phyloP scores from a whole-genome alignment of 2,888 invertebrate species.

The Pocota personata region DNA sequence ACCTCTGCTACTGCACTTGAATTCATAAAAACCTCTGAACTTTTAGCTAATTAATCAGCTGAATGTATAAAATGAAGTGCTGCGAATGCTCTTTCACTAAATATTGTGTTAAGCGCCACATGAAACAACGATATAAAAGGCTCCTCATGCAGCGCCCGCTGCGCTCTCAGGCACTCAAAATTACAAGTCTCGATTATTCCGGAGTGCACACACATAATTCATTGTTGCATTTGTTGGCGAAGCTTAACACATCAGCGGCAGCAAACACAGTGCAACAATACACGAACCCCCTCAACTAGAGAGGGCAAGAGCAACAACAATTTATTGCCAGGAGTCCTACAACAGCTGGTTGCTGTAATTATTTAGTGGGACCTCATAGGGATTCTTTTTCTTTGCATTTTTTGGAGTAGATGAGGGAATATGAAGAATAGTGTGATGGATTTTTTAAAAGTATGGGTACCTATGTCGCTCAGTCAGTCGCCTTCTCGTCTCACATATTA shows the following conservation, averaged over 20 bases:
- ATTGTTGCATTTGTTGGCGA: slow-evolving; percentile 66
- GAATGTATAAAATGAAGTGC: slow-evolving; percentile 44
- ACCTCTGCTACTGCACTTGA: slow-evolving; percentile 18
- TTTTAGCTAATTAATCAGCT: slow-evolving; percentile 53
- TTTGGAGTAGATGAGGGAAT: not conserved
- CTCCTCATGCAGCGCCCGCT: not conserved
- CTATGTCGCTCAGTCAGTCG: not conserved
- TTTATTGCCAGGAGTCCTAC: slow-evolving; percentile 52
- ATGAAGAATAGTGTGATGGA: not conserved
- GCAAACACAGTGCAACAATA: slow-evolving; percentile 18
- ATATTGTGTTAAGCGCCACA: slow-evolving; percentile 62
- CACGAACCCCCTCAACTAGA: not conserved
- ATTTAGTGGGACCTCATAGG: slow-evolving; percentile 46
- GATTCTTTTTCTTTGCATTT: slow-evolving; percentile 8
- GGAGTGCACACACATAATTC: slow-evolving; percentile 66
- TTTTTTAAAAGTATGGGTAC: not conserved
- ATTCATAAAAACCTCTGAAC: slow-evolving; percentile 9
- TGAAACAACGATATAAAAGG: slow-evolving; percentile 34
- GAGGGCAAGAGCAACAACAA: slow-evolving; percentile 36
- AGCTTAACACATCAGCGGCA: slow-evolving; percentile 66
- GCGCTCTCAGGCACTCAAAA: slow-evolving; percentile 47
- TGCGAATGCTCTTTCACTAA: slow-evolving; percentile 28
- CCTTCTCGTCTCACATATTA: slow-evolving; percentile 44
- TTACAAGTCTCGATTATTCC: slow-evolving; percentile 61
- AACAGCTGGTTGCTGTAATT: slow-evolving; percentile 47